These are phyloP conservation scores for Drosophila meridionalis DNA, from an alignment of 2,888 invertebrate genomes.

Conservation along the genomic window DNA sequence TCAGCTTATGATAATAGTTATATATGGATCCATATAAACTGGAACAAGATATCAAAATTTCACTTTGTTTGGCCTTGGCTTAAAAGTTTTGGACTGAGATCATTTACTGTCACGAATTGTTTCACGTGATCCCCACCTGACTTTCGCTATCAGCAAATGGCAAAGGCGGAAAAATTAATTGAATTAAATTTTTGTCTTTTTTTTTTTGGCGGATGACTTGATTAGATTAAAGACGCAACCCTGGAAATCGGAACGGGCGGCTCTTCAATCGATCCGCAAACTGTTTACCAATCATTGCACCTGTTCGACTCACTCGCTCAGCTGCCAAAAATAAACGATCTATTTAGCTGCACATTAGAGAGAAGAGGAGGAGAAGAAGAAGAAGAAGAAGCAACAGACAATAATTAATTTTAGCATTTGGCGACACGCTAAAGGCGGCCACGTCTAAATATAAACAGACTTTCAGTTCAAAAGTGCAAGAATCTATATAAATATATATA, in stretches of 20 bases:
- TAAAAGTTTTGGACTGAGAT: conserved; percentile 17
- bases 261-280: neutral
- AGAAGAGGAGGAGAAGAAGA: neutral
- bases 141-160: conserved; percentile 20
- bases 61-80: conserved; percentile 17
- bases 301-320: conserved; percentile 52
- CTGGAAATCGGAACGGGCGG: neutral
- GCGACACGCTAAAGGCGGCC: conserved; percentile 63
- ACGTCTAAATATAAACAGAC: conserved; percentile 32
- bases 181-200: conserved; percentile 58
- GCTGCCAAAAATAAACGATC: conserved; percentile 43
- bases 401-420: conserved; percentile 52
- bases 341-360: conserved; percentile 21
- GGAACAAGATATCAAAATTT: neutral
- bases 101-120: conserved; percentile 18
- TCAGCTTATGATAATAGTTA: neutral
- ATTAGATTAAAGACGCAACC: conserved; percentile 57
- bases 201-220: conserved; percentile 23
- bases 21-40: neutral
- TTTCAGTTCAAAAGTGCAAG: conserved; percentile 41
- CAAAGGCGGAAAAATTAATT: conserved; percentile 57
- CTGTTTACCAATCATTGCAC: conserved; percentile 48
- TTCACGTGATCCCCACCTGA: conserved; percentile 34
- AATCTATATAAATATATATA: conserved; percentile 6
- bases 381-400: conserved; percentile 7